phyloP scores from a whole-genome alignment of 2,888 invertebrate genomes.

The Hoplodrina blanda region DNA sequence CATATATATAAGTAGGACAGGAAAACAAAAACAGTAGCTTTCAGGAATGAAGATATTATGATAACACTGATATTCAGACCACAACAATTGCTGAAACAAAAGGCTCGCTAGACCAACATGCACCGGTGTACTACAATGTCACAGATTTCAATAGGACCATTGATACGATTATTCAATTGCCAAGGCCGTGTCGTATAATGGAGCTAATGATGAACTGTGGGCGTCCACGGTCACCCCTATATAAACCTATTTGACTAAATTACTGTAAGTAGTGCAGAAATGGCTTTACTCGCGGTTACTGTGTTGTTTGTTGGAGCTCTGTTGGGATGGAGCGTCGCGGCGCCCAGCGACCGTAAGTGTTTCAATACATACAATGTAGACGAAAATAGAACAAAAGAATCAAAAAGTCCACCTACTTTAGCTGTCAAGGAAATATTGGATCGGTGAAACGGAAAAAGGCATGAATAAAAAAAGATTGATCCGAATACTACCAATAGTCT shows the following conservation, averaged over 20 bases:
- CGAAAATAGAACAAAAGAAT: conserved; percentile 28
- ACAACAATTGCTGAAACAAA: conserved; percentile 53
- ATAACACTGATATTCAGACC: conserved; percentile 2
- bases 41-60: conserved; percentile 28
- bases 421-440: conserved; percentile 18
- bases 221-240: conserved; percentile 83
- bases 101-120: conserved; percentile 28
- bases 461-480: conserved; percentile 10
- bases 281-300: conserved; percentile 75
- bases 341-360: conserved; percentile 82
- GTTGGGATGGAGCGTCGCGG: conserved; percentile 69
- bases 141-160: conserved; percentile 51
- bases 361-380: conserved; percentile 34
- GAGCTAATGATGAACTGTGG: conserved; percentile 82
- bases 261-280: conserved; percentile 77
- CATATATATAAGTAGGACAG: background rate
- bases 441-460: conserved; percentile 17
- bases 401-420: conserved; percentile 12
- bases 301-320: conserved; percentile 71
- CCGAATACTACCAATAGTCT: background rate
- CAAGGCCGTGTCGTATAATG: conserved; percentile 83
- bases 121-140: conserved; percentile 46
- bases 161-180: conserved; percentile 77
- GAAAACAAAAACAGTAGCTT: conserved; percentile 27
- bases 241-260: conserved; percentile 81